These are phyloP conservation scores for Linurgus olivaceus DNA, from an alignment of 2,797 vertebrate genomes.

Conservation along the genomic window DNA sequence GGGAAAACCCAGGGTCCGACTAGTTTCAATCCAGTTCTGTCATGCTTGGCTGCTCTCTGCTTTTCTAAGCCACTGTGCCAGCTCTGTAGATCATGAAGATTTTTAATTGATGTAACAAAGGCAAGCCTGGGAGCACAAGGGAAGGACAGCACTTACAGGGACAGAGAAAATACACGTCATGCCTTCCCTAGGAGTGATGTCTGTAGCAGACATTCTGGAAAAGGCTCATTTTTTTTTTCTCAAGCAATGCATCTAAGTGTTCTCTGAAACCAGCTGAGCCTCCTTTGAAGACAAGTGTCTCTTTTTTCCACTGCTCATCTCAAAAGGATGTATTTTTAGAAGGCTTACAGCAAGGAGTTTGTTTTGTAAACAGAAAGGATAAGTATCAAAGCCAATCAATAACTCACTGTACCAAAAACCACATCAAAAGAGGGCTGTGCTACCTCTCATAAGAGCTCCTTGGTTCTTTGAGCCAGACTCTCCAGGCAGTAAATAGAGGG, in stretches of 20 bases:
- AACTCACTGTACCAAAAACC: conserved; percentile 27
- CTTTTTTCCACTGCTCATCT: conserved; percentile 1
- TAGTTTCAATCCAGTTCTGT: conserved; percentile 20
- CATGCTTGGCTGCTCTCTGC: background rate
- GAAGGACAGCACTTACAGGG: background rate
- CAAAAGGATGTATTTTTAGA: conserved; percentile 37
- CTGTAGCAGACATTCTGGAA: background rate
- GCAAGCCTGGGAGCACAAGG: background rate
- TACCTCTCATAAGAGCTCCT: background rate
- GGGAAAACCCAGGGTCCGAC: background rate
- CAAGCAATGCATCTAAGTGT: background rate
- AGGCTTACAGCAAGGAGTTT: background rate
- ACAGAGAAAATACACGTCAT: background rate
- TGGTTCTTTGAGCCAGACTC: background rate
- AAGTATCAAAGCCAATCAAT: conserved; percentile 10
- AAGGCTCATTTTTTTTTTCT: background rate
- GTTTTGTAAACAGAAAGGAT: conserved; percentile 28
- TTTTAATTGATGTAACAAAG: conserved; percentile 34
- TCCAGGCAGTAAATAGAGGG: conserved; percentile 11
- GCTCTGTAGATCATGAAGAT: background rate
- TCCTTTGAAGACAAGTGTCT: background rate
- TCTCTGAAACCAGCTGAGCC: background rate
- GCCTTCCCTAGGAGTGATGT: background rate
- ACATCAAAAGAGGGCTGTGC: conserved; percentile 14
- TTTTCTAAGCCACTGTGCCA: conserved; percentile 9